These are phyloP conservation scores for Periplaneta americana DNA, from an alignment of 1,140 invertebrate genomes.

Conservation along the genomic window DNA sequence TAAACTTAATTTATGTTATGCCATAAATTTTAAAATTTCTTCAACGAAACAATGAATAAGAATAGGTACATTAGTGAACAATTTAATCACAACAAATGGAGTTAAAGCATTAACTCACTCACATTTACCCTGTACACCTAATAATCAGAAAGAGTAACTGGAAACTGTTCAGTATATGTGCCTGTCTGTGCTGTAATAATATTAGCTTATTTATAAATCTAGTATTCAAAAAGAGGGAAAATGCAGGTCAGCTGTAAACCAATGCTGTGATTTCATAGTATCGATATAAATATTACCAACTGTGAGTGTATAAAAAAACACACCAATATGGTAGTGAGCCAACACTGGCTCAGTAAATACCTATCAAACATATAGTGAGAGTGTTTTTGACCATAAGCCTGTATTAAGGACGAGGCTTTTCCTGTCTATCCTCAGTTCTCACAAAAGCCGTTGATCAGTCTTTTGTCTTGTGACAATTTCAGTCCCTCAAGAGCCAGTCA, in stretches of 20 bases:
- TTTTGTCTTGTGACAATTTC: constrained; percentile 15
- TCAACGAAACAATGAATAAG: no score
- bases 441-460: constrained; percentile 2
- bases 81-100: no score
- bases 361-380: neutral
- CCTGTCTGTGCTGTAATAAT: no score
- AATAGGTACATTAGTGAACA: no score
- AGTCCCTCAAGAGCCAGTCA: neutral
- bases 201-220: no score
- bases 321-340: neutral
- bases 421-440: neutral
- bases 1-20: no score
- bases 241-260: neutral
- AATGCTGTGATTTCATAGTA: neutral
- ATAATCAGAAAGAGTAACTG: no score
- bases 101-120: no score
- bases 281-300: neutral
- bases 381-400: neutral
- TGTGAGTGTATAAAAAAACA: neutral
- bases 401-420: neutral
- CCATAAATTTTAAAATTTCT: no score
- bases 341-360: neutral
- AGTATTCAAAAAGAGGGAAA: no score
- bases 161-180: no score
- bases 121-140: no score